Base-by-base conservation (phyloP, 2,888 invertebrate genomes). In the Agrenia bidenticulata region DNA sequence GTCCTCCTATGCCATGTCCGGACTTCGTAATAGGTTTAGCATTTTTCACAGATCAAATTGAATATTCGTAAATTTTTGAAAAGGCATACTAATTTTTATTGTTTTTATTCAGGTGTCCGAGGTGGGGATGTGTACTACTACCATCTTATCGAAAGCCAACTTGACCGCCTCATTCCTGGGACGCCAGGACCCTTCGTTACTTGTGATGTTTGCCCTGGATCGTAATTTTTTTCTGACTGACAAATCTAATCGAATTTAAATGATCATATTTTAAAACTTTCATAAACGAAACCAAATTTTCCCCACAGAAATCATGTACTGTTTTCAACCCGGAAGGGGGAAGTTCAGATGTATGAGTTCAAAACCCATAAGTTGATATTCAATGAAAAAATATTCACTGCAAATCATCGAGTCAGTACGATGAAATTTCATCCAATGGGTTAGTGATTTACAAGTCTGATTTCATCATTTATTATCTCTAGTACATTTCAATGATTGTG, bases 401-500 rank as follows among this genome's bases (percentile, higher is more conserved):
- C 67, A 39, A 11, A 24, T 9, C 61, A 64, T n/a, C 56, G 60
- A n/a, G 68, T 74, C 9, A 71, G 64, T 21, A 66, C 61, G 1
- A 53, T 76, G 61, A 74, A 72, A 42, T 72, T 73, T 59, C 76
- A 76, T 63, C 76, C 76, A 9, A 51, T 69, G 4, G 76, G 75
- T 75, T 53, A 27, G 32, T 32, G 4, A 32, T 32, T 32, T 32
- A 7, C 32, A 11, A 32, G n/a, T n/a, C n/a, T n/a, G n/a, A n/a
- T n/a, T n/a, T n/a, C n/a, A 9, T 17, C 17, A 2, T 37, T 37
- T n/a, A 56, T 37, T 56, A 32, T 39, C 9, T 13, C 13, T 39
- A 39, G 9, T 39, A 39, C 13, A n/a, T 32, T 32, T 49, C 32
- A 19, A 53, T 37, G 19, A 1, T 61, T 23, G 24, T 19, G 2